Percentiles rank a stretch among this genome's conserved stretches.
These are phyloP conservation scores for Apamea monoglypha DNA, from an alignment of 2,888 invertebrate genomes.

Conservation along the genomic window DNA sequence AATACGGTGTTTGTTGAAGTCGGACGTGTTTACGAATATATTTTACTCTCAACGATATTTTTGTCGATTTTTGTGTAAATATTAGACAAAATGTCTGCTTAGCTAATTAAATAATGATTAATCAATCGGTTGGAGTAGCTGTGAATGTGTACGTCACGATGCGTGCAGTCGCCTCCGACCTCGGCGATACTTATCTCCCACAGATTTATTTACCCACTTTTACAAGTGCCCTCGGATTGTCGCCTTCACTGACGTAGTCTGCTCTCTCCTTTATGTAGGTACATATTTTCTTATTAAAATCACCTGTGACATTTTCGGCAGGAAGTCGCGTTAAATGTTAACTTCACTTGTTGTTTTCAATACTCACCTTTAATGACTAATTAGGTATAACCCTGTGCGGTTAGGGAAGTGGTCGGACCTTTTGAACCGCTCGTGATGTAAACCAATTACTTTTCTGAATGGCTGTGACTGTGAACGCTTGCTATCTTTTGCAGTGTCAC, in stretches of 20 bases:
- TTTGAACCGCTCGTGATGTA: slow-evolving; percentile 28
- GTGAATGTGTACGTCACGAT: slow-evolving; percentile 61
- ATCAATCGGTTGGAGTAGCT: slow-evolving; percentile 58
- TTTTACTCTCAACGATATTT: slow-evolving; percentile 31
- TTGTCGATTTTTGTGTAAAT: slow-evolving; percentile 25
- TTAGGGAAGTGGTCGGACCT: slow-evolving; percentile 43
- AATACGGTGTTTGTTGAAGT: slow-evolving; percentile 41
- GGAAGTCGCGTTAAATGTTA: slow-evolving; percentile 31
- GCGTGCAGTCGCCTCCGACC: slow-evolving; percentile 72
- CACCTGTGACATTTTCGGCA: slow-evolving; percentile 34
- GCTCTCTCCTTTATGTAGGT: slow-evolving; percentile 40
- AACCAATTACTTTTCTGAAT: slow-evolving; percentile 30
- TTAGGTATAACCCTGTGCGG: slow-evolving; percentile 54
- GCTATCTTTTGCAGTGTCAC: slow-evolving; percentile 51
- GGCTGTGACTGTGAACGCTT: slow-evolving; percentile 13
- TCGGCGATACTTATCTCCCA: slow-evolving; percentile 81
- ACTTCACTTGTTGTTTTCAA: slow-evolving; percentile 1
- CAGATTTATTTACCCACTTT: slow-evolving; percentile 78
- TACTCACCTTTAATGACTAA: slow-evolving; percentile 45
- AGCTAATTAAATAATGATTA: slow-evolving; percentile 62
- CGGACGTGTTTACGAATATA: slow-evolving; percentile 41
- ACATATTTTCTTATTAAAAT: slow-evolving; percentile 6
- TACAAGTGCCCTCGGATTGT: slow-evolving; percentile 66
- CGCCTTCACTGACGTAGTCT: slow-evolving; percentile 49
- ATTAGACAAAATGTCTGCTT: slow-evolving; percentile 19